These are phyloP conservation scores for Nemapogon koenigi DNA, from an alignment of 2,888 invertebrate species.

Conservation along the genomic window DNA sequence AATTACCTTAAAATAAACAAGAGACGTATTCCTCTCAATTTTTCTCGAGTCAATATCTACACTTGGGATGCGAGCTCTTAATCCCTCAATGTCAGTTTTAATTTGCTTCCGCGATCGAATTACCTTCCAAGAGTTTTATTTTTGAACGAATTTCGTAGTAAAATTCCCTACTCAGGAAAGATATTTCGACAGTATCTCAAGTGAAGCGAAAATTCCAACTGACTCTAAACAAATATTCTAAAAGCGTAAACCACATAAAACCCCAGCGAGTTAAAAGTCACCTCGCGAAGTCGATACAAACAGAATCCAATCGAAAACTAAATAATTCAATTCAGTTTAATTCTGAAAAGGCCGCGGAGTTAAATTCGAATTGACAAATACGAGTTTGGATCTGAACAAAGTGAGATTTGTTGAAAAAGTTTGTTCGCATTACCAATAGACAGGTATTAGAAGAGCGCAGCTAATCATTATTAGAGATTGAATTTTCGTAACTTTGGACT, in stretches of 20 bases:
- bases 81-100: constrained; percentile 63
- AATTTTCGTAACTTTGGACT: constrained; percentile 66
- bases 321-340: constrained; percentile 50
- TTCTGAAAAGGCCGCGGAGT: constrained; percentile 24
- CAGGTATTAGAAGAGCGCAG: constrained; percentile 42
- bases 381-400: constrained; percentile 26
- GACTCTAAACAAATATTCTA: background rate
- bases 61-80: constrained; percentile 43
- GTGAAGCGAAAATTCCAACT: background rate
- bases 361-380: constrained; percentile 57
- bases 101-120: constrained; percentile 55
- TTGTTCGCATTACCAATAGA: constrained; percentile 35
- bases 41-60: constrained; percentile 31
- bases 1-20: too few relatives aligned
- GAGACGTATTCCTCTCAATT: constrained; percentile 22
- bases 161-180: background rate
- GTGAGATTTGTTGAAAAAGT: constrained; percentile 13
- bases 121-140: constrained; percentile 58
- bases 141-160: constrained; percentile 34
- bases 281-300: constrained; percentile 25
- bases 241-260: background rate
- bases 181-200: constrained; percentile 4
- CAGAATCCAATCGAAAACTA: constrained; percentile 54
- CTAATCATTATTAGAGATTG: constrained; percentile 66
- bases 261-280: background rate